Base-by-base conservation (phyloP, 2,888 invertebrate species). In the Agelastica alni region DNA sequence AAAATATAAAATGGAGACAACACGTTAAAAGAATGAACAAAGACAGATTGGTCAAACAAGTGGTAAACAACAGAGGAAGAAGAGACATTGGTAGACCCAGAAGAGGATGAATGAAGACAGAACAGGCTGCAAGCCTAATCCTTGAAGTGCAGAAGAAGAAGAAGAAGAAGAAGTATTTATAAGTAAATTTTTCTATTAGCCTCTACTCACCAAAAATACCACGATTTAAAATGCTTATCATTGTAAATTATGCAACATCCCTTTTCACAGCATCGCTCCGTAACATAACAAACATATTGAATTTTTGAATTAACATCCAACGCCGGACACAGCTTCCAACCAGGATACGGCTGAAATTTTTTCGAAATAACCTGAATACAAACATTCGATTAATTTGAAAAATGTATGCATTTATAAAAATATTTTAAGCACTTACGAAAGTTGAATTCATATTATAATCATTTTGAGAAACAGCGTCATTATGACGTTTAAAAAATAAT, bases 141-240 rank as follows among this genome's bases (percentile, higher is more conserved):
- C n/a, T n/a, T n/a, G n/a, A n/a, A n/a, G n/a, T n/a, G n/a, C n/a
- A n/a, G n/a, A n/a, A n/a, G n/a, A n/a, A n/a, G n/a, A n/a, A n/a
- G n/a, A n/a, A n/a, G n/a, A n/a, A n/a, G n/a, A n/a, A n/a, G n/a
- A n/a, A n/a, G n/a, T n/a, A n/a, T n/a, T n/a, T n/a, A n/a, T n/a
- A n/a, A n/a, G n/a, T n/a, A n/a, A n/a, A n/a, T n/a, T n/a, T n/a
- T n/a, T n/a, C n/a, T n/a, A n/a, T n/a, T n/a, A n/a, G n/a, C 18
- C 4, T 14, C 2, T 14, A 34, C 41, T 56, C 53, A 60, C 60
- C 60, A 60, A 28, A 60, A 57, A 39, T 54, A 56, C 60, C 60
- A 60, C 2, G 60, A 47, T 34, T 60, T 57, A 7, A 49, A 51
- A 36, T 53, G 46, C 4, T 34, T 47, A 30, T 52, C 47, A 12